phyloP scores from a whole-genome alignment of 2,888 invertebrate species.

The Apomyelois bistriatella region DNA sequence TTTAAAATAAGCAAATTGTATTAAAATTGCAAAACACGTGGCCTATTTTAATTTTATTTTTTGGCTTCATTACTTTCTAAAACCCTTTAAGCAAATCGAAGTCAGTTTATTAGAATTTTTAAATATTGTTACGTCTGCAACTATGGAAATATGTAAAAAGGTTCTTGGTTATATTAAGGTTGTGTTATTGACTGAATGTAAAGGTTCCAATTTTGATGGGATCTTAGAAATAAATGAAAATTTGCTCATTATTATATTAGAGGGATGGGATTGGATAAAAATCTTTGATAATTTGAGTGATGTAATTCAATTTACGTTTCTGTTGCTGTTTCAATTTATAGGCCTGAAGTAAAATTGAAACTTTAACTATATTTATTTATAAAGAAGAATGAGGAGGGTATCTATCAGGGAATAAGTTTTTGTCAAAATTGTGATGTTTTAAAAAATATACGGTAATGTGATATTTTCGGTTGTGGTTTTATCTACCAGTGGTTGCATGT shows the following conservation, averaged over 20 bases:
- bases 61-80: no score
- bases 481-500: not conserved
- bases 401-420: no score
- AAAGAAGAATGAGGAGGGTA: no score
- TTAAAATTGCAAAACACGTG: no score
- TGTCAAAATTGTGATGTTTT: no score
- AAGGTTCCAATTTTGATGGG: conserved; percentile 29
- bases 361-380: no score
- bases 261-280: conserved; percentile 14
- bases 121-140: not conserved
- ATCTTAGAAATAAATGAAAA: conserved; percentile 32
- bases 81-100: no score
- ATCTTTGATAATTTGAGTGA: not conserved
- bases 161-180: conserved; percentile 18
- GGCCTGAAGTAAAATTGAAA: no score
- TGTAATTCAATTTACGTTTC: not conserved
- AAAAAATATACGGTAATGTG: no score
- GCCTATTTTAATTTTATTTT: no score
- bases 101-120: not conserved
- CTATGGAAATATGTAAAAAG: conserved; percentile 8
- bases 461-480: no score
- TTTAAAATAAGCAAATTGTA: no score
- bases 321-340: not conserved
- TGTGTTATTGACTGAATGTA: conserved; percentile 30
- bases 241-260: conserved; percentile 36